These are phyloP conservation scores for Oreochromis mossambicus DNA, from an alignment of 2,797 vertebrate genomes.

Conservation along the genomic window DNA sequence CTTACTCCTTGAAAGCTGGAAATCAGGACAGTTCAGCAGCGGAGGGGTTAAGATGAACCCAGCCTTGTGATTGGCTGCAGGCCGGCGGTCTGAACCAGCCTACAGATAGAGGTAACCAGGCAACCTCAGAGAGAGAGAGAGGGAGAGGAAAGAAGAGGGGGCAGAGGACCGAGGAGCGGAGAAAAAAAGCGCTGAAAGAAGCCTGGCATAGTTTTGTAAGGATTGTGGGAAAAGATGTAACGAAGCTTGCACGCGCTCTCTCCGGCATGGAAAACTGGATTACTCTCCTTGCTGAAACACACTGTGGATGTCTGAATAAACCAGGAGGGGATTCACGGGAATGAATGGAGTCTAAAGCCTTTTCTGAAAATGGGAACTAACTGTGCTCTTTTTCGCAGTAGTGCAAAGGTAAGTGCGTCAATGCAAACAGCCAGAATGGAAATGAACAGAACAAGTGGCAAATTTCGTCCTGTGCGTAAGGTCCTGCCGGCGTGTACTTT, in stretches of 20 bases:
- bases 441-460: not conserved
- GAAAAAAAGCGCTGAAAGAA: constrained; percentile 70
- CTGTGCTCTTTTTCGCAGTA: constrained; percentile 59
- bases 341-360: constrained; percentile 72
- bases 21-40: constrained; percentile 76
- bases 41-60: constrained; percentile 75
- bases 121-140: constrained; percentile 68
- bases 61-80: constrained; percentile 76
- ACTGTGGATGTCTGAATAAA: constrained; percentile 63
- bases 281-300: constrained; percentile 60
- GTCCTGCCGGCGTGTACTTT: constrained; percentile 4
- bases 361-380: constrained; percentile 76
- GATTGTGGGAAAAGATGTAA: constrained; percentile 76
- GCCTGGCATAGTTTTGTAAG: constrained; percentile 70
- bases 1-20: constrained; percentile 67
- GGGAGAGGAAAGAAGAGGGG: constrained; percentile 46
- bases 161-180: constrained; percentile 34
- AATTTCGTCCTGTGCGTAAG: not conserved
- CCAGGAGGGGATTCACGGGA: constrained; percentile 46
- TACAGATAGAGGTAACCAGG: constrained; percentile 78
- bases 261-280: constrained; percentile 79
- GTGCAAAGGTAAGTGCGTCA: constrained; percentile 75
- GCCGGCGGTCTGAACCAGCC: constrained; percentile 74
- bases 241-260: constrained; percentile 57
- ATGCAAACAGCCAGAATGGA: not conserved